Conservation (phyloP, 64 coral and sea anemone species). For the Pocillopora damicornis region DNA sequence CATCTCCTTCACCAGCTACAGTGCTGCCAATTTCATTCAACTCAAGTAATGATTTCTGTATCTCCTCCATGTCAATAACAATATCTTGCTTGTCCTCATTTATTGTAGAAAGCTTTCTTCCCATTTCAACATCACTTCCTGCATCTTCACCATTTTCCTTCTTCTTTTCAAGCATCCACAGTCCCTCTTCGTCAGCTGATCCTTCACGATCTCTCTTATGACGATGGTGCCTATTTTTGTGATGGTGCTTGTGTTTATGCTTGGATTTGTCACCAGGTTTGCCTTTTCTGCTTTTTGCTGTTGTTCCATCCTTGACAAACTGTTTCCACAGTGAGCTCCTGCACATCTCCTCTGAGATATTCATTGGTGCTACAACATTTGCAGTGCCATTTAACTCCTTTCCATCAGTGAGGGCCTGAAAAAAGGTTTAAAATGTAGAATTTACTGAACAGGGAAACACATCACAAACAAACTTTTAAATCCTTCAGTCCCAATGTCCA, state of each 20-base stretch:
- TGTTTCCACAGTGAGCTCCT: conserved; percentile 85
- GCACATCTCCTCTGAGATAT: conserved; percentile 85
- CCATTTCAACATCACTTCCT: conserved; percentile 3
- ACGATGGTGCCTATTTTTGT: conserved; percentile 17
- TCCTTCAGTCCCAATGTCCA: background rate
- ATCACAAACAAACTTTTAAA: background rate
- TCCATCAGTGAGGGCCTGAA: background rate
- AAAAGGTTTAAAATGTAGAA: too few relatives aligned
- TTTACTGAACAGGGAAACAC: background rate
- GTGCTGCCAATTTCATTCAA: background rate
- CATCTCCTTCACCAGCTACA: background rate
- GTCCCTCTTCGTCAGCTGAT: background rate
- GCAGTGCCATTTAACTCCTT: conserved; percentile 33
- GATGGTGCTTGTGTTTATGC: conserved; percentile 66
- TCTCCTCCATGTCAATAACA: conserved; percentile 34
- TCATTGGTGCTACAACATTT: conserved; percentile 61
- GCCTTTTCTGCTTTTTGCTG: conserved; percentile 33
- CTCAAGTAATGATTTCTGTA: conserved; percentile 25
- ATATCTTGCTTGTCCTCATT: conserved; percentile 27
- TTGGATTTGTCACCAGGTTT: conserved; percentile 62
- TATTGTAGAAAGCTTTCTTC: conserved; percentile 30
- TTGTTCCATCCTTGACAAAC: conserved; percentile 67
- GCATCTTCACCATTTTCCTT: background rate
- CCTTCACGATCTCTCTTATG: conserved; percentile 15
- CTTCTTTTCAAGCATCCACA: conserved; percentile 34